A percentile compares a stretch with the other conserved stretches of the same genome.
These are phyloP conservation scores for Luehdorfia chinensis DNA, from an alignment of 1,140 invertebrate species.

Conservation along the genomic window DNA sequence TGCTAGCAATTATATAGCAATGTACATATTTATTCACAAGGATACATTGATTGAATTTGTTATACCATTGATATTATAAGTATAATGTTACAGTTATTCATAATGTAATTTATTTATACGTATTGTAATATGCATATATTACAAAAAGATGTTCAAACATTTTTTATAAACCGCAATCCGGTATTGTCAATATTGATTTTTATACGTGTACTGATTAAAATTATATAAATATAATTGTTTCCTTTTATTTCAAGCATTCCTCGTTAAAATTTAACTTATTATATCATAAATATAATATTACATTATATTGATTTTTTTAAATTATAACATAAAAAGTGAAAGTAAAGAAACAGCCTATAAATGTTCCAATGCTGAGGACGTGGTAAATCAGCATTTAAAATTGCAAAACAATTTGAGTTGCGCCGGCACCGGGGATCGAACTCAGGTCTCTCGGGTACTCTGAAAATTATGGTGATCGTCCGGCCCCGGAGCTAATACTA, in stretches of 20 bases:
- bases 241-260: slow-evolving; percentile 12
- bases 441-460: too few species aligned
- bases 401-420: too few species aligned
- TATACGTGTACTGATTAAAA: slow-evolving; percentile 36
- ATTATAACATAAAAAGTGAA: too few species aligned
- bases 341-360: too few species aligned
- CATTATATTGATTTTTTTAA: too few species aligned
- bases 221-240: slow-evolving; percentile 16
- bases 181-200: slow-evolving; percentile 36
- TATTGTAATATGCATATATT: slow-evolving; percentile 25
- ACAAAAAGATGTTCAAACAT: slow-evolving; percentile 10
- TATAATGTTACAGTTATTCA: slow-evolving; percentile 30
- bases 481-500: too few species aligned
- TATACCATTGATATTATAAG: slow-evolving; percentile 57
- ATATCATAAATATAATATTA: too few species aligned
- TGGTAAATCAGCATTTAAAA: too few species aligned
- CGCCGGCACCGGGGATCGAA: too few species aligned
- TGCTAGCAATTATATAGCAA: slow-evolving; percentile 4
- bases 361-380: too few species aligned
- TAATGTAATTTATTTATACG: slow-evolving; percentile 36
- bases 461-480: too few species aligned
- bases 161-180: slow-evolving; percentile 23
- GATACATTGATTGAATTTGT: slow-evolving; percentile 35
- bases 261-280: too few species aligned
- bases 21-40: slow-evolving; percentile 13